Conservation (phyloP, 2,797 vertebrate genomes). For the Chromobotia macracanthus region DNA sequence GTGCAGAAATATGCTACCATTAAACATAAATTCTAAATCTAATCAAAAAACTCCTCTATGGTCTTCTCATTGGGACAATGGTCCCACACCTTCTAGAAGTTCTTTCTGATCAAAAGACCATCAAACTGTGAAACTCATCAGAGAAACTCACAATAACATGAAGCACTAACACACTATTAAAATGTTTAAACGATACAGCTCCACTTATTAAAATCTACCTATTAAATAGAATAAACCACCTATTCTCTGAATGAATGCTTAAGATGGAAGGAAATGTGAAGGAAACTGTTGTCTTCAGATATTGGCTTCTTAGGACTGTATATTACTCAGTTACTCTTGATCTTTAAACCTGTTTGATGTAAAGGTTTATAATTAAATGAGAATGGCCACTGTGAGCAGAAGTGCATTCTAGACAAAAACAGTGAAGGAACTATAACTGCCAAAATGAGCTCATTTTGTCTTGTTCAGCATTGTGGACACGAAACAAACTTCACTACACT, state of each 20-base stretch:
- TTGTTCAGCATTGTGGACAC: not conserved
- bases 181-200: not conserved
- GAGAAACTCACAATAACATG: not conserved
- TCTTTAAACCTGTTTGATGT: too few relatives aligned
- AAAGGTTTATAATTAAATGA: too few relatives aligned
- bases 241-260: conserved; percentile 49
- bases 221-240: conserved; percentile 53
- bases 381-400: too few relatives aligned
- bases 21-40: conserved; percentile 7
- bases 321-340: not conserved
- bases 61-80: too few relatives aligned
- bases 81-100: too few relatives aligned
- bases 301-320: conserved; percentile 38
- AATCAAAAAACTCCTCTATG: not conserved
- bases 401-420: too few relatives aligned
- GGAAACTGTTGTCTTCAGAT: conserved; percentile 54
- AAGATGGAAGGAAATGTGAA: conserved; percentile 57
- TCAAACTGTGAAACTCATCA: not conserved
- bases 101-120: too few relatives aligned
- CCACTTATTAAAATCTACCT: not conserved
- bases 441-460: too few relatives aligned
- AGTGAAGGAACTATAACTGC: too few relatives aligned
- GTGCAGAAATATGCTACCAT: conserved; percentile 49
- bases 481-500: not conserved
- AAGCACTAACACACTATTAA: not conserved